Conservation (phyloP, 2,797 vertebrate species). For the Intellagama lesueurii region DNA sequence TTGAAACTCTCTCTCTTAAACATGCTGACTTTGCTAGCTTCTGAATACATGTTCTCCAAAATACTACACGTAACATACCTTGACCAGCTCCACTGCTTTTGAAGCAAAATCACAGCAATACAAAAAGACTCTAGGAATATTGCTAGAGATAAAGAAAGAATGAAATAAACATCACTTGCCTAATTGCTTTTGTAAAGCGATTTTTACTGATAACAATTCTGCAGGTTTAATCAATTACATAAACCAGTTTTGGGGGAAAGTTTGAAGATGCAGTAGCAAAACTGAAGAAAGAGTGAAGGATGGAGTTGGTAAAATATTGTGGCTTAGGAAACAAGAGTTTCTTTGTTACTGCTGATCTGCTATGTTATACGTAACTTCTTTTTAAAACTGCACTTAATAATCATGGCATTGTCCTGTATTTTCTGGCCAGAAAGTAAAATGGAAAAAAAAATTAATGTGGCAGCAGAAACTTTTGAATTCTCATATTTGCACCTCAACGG, state of each 20-base stretch:
- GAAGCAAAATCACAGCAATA: slow-evolving; percentile 95
- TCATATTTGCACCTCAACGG: neutral
- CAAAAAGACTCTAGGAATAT: slow-evolving; percentile 80
- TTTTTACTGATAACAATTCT: slow-evolving; percentile 14
- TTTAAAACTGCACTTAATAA: slow-evolving; percentile 22
- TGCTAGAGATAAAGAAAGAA: slow-evolving; percentile 63
- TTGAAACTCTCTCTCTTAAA: slow-evolving; percentile 62
- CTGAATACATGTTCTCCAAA: slow-evolving; percentile 57
- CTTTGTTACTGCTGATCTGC: slow-evolving; percentile 40
- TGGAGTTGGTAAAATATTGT: neutral
- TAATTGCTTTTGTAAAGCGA: slow-evolving; percentile 60
- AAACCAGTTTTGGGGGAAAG: slow-evolving; percentile 17
- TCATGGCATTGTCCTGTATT: neutral
- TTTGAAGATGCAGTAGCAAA: slow-evolving; percentile 57
- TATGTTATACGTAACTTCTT: slow-evolving; percentile 41
- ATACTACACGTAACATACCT: slow-evolving; percentile 79
- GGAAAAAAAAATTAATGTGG: neutral
- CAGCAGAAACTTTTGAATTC: neutral
- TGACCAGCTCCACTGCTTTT: slow-evolving; percentile 87
- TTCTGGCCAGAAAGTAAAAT: slow-evolving; percentile 5
- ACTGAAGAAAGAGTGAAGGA: neutral
- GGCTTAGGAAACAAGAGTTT: too few species aligned
- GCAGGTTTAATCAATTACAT: neutral
- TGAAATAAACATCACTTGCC: slow-evolving; percentile 60
- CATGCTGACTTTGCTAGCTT: slow-evolving; percentile 60